These are phyloP conservation scores for Crotalus helleri DNA, from an alignment of 2,113 vertebrate genomes.

Conservation along the genomic window DNA sequence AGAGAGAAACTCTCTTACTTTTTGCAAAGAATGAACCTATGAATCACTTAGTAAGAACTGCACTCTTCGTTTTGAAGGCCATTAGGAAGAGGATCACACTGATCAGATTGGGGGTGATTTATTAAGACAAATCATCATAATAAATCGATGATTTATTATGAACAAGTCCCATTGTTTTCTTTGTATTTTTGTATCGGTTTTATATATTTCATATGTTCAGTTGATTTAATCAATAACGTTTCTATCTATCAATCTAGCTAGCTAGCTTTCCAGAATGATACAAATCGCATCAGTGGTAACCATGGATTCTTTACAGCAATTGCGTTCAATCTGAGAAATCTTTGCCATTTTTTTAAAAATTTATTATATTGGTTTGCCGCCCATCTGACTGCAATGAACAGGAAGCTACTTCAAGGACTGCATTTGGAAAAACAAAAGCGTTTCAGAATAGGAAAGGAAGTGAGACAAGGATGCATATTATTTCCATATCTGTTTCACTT, in stretches of 20 bases:
- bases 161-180: no score
- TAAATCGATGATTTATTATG: no score
- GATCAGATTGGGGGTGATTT: background rate
- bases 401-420: background rate
- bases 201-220: no score
- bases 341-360: background rate
- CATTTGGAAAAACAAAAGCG: background rate
- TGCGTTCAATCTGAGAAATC: background rate
- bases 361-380: no score
- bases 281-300: background rate
- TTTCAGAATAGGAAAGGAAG: background rate
- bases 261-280: background rate
- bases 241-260: no score
- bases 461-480: background rate
- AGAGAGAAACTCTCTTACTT: background rate
- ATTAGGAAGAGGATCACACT: background rate
- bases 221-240: no score
- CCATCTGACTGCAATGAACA: background rate
- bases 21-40: background rate
- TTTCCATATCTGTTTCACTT: background rate
- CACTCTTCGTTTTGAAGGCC: background rate
- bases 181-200: no score
- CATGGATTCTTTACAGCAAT: background rate
- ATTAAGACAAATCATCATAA: no score
- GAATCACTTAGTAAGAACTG: background rate